Percentiles rank a stretch among this genome's conserved stretches.
These are phyloP conservation scores for Murina feae DNA, from an alignment of 2,113 vertebrate species.

Conservation along the genomic window DNA sequence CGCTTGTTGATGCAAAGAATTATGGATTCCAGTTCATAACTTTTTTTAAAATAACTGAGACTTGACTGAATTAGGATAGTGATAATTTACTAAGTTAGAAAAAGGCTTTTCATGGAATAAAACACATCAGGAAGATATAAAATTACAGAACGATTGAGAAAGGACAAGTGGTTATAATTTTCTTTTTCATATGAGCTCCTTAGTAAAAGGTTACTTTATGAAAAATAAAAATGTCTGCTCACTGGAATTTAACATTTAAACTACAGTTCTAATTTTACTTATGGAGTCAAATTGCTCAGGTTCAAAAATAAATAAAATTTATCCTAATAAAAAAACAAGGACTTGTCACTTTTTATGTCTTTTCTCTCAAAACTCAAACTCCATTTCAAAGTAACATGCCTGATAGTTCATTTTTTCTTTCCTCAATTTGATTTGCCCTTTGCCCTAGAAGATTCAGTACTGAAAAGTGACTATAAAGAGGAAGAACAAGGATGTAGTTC, in stretches of 20 bases:
- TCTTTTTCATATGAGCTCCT: conserved; percentile 6
- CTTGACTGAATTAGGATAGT: conserved; percentile 14
- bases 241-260: conserved; percentile 33
- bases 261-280: conserved; percentile 36
- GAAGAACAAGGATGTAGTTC: background rate
- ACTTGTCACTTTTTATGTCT: background rate
- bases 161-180: background rate
- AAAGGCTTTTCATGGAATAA: background rate
- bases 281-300: background rate
- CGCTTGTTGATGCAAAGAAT: conserved; percentile 15
- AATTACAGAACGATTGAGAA: conserved; percentile 27
- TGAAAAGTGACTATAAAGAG: background rate
- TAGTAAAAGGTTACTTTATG: background rate
- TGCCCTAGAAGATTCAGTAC: background rate
- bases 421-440: background rate
- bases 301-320: conserved; percentile 41
- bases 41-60: conserved; percentile 20
- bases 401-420: background rate
- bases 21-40: conserved; percentile 4
- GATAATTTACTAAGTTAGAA: conserved; percentile 20
- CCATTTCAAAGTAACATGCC: background rate
- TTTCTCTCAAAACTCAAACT: conserved; percentile 1
- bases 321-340: background rate
- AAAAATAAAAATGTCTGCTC: background rate
- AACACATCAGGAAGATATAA: background rate